Evolutionary conservation across 1,140 invertebrate species (phyloP).

Genomic region (Aphelenchoides avenae): DNA sequence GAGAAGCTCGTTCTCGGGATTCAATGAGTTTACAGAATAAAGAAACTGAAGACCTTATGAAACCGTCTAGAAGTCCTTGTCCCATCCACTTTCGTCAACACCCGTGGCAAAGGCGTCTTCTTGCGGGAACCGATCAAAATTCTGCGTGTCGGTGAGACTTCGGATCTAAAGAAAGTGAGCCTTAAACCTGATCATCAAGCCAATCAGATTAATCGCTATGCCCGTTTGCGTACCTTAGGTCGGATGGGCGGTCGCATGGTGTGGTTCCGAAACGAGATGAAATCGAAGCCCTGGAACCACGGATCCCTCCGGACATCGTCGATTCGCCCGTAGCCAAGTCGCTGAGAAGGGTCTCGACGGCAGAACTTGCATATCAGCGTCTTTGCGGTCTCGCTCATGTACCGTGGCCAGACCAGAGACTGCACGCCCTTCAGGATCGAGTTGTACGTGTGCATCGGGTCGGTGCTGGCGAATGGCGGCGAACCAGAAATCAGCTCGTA

Average conservation of each 20-base stretch:
- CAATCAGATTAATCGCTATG: too few relatives aligned
- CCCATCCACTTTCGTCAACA: conserved; percentile 50
- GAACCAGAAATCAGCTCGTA: conserved; percentile 44
- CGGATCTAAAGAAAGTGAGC: too few relatives aligned
- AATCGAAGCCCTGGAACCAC: conserved; percentile 99
- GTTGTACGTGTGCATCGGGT: conserved; percentile 99
- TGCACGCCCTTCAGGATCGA: conserved; percentile 97
- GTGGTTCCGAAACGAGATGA: conserved; percentile 85
- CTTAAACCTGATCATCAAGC: too few relatives aligned
- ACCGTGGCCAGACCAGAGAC: conserved; percentile 65
- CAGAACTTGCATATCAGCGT: conserved; percentile 52
- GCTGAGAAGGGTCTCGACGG: conserved; percentile 51
- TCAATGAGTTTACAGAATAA: too few relatives aligned
- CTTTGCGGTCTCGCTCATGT: conserved; percentile 46
- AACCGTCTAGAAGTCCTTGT: conserved; percentile 42
- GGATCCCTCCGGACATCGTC: conserved; percentile 48
- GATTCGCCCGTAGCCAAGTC: conserved; percentile 52
- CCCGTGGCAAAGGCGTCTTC: conserved; percentile 50
- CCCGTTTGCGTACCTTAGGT: conserved; percentile 46
- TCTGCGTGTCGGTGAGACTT: conserved; percentile 48
- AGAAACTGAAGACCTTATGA: too few relatives aligned
- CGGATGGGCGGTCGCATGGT: conserved; percentile 82
- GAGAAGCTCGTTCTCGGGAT: too few relatives aligned
- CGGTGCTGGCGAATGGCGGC: conserved; percentile 87
- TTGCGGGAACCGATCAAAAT: conserved; percentile 52